Base-by-base conservation (phyloP, 53 echinoderm and acorn worm genomes). In the Patiria pectinifera region DNA sequence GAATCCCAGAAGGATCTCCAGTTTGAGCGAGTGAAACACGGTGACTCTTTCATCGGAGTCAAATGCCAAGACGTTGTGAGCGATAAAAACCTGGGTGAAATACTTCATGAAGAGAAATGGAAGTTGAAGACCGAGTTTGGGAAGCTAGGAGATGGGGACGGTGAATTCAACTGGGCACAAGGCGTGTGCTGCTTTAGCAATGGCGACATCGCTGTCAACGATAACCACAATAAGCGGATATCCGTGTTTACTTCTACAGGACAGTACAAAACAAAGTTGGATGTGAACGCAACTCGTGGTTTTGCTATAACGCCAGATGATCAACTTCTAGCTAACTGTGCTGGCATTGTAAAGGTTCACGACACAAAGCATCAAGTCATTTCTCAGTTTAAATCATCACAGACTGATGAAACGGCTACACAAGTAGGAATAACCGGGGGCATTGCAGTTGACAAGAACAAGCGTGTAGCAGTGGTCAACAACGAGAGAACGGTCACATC, bases 61-160 rank as follows among this genome's bases (percentile, higher is more conserved):
- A 82, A 10, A 21, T n/a, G 82, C 21, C 58, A 53, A 44, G 59
- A 53, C 45, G 3, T 23, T 3, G 22, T 82, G 11, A 8, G 3
- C 7, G 59, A 82, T 23, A 24, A 24, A 58, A 16, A 58, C 22
- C 82, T 82, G 4, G 82, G 82, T 53, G n/a, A 6, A 22, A 82
- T 82, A 82, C 82, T 82, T 2, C n/a, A 58, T 23, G 21, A 48
- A 53, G 81, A 82, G 23, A 82, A 74, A 74, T 74, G 74, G 74
- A n/a, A 74, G 74, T 24, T 74, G 2, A 6, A 74, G 3, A 74
- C 2, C 22, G 23, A 23, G 6, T 74, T 74, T 74, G 74, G 74
- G 13, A 24, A 74, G 74, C 0, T 0, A 6, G 82, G 82, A 23
- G 59, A 59, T 11, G 22, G 11, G 2, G n/a, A 59, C n/a, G 82